A percentile compares a stretch with the other conserved stretches of the same genome.
Evolutionary conservation across 2,797 vertebrate genomes (phyloP).

Genomic region (Cyprinella venusta): DNA sequence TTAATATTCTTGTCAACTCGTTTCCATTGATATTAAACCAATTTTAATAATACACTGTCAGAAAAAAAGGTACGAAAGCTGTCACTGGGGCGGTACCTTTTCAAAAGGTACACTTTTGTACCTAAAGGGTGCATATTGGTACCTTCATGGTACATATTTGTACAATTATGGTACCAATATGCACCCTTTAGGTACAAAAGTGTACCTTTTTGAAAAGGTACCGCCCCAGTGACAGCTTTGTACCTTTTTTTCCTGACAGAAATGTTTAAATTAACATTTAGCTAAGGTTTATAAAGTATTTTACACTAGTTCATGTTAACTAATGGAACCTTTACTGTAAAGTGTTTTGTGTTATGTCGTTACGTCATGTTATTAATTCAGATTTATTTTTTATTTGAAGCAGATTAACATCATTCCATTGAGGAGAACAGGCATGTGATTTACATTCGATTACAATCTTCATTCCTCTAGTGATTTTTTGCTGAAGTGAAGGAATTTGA

Average conservation of each 20-base stretch:
- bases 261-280: background rate
- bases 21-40: background rate
- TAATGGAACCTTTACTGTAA: background rate
- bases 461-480: background rate
- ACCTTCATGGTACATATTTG: no score
- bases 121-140: no score
- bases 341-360: no score
- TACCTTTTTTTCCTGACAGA: no score
- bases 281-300: conserved; percentile 4
- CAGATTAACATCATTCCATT: background rate
- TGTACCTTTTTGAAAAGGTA: no score
- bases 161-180: no score
- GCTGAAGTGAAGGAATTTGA: background rate
- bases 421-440: background rate
- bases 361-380: background rate
- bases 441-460: background rate
- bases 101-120: no score
- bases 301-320: background rate
- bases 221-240: no score
- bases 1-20: background rate
- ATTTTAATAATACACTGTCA: no score
- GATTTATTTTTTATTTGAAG: background rate
- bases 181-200: no score
- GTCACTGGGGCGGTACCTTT: no score
- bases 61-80: no score